Evolutionary conservation across 2,797 vertebrate species (phyloP).

Genomic region (Poeciliopsis turneri): DNA sequence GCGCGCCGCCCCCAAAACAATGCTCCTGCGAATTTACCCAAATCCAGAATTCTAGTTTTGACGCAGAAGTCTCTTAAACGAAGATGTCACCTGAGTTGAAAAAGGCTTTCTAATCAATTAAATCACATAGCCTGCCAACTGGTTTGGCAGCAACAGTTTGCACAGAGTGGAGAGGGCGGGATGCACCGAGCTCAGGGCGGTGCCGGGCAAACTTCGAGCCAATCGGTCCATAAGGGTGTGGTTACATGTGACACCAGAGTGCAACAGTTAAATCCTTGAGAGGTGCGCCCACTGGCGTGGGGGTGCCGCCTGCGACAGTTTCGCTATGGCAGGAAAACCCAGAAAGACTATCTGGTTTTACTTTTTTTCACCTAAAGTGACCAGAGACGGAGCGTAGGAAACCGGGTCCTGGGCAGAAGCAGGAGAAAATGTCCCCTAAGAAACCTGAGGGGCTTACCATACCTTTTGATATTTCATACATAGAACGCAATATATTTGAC

Average conservation of each 20-base stretch:
- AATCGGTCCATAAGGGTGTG: conserved; percentile 72
- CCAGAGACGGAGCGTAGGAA: neutral
- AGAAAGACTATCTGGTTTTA: neutral
- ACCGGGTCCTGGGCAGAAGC: neutral
- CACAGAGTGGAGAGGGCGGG: conserved; percentile 57
- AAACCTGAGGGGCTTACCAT: neutral
- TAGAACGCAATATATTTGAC: neutral
- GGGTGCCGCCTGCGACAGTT: conserved; percentile 36
- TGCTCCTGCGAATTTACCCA: conserved; percentile 23
- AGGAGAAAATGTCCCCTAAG: neutral
- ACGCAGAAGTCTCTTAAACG: neutral
- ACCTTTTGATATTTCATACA: neutral
- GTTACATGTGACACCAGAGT: conserved; percentile 25
- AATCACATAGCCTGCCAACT: conserved; percentile 44
- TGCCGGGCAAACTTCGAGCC: conserved; percentile 75
- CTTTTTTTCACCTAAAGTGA: neutral
- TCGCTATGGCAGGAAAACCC: conserved; percentile 10
- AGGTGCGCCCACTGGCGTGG: conserved; percentile 76
- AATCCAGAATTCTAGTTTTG: conserved; percentile 13
- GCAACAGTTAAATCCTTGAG: conserved; percentile 58
- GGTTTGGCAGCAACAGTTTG: conserved; percentile 63
- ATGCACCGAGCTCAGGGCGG: conserved; percentile 58
- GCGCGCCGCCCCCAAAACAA: conserved; percentile 6
- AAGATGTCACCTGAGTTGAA: conserved; percentile 23
- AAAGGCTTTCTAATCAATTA: conserved; percentile 12